Percentiles rank a stretch among this genome's conserved stretches.
phyloP scores from a whole-genome alignment of 2,888 invertebrate genomes.

The Coecobrya sp. region DNA sequence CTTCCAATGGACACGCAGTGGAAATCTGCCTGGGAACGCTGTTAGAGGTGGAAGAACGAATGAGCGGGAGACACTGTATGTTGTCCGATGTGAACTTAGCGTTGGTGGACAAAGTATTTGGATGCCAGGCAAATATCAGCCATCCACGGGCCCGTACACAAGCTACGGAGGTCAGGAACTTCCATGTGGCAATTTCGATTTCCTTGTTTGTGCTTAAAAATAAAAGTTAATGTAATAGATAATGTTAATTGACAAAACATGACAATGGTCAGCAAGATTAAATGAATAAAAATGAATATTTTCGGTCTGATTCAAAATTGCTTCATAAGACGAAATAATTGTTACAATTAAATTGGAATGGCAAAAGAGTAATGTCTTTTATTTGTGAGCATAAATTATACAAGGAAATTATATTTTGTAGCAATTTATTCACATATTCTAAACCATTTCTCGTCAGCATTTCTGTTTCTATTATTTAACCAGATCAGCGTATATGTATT shows the following conservation, averaged over 20 bases:
- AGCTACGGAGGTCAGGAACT: constrained; percentile 73
- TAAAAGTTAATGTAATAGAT: neutral
- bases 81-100: constrained; percentile 80
- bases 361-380: no score
- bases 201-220: constrained; percentile 64
- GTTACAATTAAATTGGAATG: no score
- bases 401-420: no score
- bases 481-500: no score
- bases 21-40: constrained; percentile 81
- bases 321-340: no score
- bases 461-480: no score
- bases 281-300: no score
- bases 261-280: constrained; percentile 33
- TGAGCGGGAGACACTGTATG: constrained; percentile 85
- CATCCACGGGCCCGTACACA: constrained; percentile 77
- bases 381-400: no score
- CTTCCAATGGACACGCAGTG: constrained; percentile 78
- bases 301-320: no score
- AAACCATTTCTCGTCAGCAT: no score
- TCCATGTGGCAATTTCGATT: constrained; percentile 70
- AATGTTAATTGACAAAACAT: neutral
- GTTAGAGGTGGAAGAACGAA: constrained; percentile 83
- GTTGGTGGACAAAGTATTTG: constrained; percentile 68
- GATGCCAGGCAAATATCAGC: constrained; percentile 85
- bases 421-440: no score